phyloP scores from a whole-genome alignment of 2,113 vertebrate species.

The Numida meleagris region DNA sequence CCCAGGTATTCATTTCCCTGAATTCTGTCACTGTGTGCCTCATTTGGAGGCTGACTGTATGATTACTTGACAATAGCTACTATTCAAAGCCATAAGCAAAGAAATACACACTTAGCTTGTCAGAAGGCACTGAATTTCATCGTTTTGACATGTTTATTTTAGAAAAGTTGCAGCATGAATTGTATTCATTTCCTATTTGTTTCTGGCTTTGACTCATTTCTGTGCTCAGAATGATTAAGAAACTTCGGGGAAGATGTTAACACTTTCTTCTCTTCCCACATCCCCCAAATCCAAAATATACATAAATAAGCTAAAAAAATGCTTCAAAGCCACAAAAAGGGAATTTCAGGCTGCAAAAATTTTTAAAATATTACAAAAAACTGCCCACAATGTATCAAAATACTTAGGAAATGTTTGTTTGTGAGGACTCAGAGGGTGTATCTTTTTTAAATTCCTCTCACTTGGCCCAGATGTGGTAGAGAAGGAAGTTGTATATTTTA shows the following conservation, averaged over 20 bases:
- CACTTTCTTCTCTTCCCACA: not conserved
- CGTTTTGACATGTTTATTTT: not conserved
- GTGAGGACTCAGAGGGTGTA: not conserved
- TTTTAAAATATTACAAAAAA: not conserved
- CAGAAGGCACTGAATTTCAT: not conserved
- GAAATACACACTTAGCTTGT: not conserved
- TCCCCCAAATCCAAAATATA: not conserved
- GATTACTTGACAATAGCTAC: not conserved
- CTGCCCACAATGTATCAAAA: not conserved
- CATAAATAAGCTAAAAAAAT: not conserved
- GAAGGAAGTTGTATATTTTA: not conserved
- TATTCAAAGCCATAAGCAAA: not conserved
- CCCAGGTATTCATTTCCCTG: not conserved
- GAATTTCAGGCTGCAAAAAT: not conserved
- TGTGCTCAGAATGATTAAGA: not conserved
- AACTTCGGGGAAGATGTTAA: not conserved
- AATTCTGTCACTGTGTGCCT: not conserved
- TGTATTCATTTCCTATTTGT: not conserved
- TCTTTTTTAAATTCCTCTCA: not conserved
- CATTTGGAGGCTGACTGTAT: not conserved
- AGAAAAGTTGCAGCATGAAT: not conserved
- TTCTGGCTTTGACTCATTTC: not conserved
- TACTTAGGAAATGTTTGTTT: not conserved
- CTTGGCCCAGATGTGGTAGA: not conserved
- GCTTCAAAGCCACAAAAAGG: not conserved